Evolutionary conservation across 2,113 vertebrate genomes (phyloP).

Genomic region (Varanus komodoensis): DNA sequence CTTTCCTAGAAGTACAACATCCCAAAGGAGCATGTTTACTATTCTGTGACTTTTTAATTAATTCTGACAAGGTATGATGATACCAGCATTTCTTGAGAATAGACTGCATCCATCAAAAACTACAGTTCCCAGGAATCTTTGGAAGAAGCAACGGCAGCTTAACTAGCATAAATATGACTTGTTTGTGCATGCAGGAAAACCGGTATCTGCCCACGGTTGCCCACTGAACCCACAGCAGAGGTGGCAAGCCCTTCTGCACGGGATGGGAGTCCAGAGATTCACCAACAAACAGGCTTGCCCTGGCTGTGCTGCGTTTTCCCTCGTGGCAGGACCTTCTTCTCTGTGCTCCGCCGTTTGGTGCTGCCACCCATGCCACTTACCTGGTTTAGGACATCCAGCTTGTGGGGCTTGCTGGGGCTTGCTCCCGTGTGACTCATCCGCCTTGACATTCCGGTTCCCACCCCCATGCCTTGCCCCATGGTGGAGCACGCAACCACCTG

Average conservation of each 20-base stretch:
- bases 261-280: background rate
- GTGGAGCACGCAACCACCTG: constrained; percentile 25
- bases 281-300: no score
- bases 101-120: background rate
- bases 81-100: no score
- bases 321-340: background rate
- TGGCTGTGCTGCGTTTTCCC: background rate
- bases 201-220: background rate
- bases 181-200: background rate
- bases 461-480: background rate
- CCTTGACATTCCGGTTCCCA: constrained; percentile 37
- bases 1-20: background rate
- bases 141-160: background rate
- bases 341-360: background rate
- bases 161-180: background rate
- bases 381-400: background rate
- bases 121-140: background rate
- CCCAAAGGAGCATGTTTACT: background rate
- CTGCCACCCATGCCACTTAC: background rate
- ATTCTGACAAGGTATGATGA: no score
- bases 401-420: constrained; percentile 23
- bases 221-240: background rate
- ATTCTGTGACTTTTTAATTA: background rate
- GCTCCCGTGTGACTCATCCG: constrained; percentile 3
- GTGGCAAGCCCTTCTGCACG: background rate